Percentiles rank a stretch among this genome's conserved stretches.
These are phyloP conservation scores for Gadus chalcogrammus DNA, from an alignment of 2,113 vertebrate species.

Conservation along the genomic window DNA sequence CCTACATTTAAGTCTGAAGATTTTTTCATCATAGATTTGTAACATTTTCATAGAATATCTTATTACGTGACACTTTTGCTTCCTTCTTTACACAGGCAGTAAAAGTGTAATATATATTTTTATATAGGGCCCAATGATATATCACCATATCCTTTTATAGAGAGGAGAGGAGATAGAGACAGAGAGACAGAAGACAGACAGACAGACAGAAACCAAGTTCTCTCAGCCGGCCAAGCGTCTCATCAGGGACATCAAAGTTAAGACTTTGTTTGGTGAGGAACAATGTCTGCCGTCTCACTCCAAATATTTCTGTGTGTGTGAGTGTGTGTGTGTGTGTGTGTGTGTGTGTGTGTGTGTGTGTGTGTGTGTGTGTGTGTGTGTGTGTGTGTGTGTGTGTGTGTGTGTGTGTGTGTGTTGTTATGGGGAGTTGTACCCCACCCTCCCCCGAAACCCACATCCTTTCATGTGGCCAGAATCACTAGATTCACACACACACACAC, in stretches of 20 bases:
- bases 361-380: conserved; percentile 79
- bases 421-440: conserved; percentile 76
- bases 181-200: background rate
- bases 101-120: too few species aligned
- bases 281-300: conserved; percentile 87
- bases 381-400: conserved; percentile 79
- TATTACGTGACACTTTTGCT: too few species aligned
- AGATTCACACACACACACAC: conserved; percentile 73
- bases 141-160: background rate
- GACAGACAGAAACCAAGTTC: conserved; percentile 54
- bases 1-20: too few species aligned
- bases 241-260: conserved; percentile 86
- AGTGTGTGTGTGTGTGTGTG: conserved; percentile 80
- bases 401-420: conserved; percentile 73
- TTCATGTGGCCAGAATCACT: conserved; percentile 69
- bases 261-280: conserved; percentile 88
- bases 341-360: conserved; percentile 72
- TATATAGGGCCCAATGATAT: too few species aligned
- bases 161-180: background rate
- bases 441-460: conserved; percentile 32
- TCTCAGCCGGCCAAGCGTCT: conserved; percentile 56
- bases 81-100: too few species aligned
- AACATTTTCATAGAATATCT: too few species aligned
- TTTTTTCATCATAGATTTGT: background rate
- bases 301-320: conserved; percentile 81